Evolutionary conservation across 2,113 vertebrate genomes (phyloP).

Genomic region (Lasiurus cinereus): DNA sequence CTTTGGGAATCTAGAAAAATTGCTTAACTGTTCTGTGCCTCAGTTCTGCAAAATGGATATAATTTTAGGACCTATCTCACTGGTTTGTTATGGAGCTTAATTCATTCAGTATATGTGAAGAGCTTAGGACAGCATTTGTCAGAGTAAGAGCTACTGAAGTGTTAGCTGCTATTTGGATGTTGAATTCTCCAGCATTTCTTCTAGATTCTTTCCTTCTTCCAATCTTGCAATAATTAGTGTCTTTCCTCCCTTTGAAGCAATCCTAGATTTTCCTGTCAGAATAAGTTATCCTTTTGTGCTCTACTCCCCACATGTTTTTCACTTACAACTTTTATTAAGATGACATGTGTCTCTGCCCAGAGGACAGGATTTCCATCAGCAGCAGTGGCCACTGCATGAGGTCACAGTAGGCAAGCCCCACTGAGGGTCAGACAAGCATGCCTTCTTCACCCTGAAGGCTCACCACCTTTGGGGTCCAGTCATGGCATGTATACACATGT

Average conservation of each 20-base stretch:
- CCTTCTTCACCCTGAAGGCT: neutral
- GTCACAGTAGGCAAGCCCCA: fast-evolving
- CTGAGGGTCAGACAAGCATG: neutral
- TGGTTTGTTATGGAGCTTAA: neutral
- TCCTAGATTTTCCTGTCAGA: neutral
- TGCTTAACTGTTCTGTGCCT: neutral
- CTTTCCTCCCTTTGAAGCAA: neutral
- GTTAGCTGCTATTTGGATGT: neutral
- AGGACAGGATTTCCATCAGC: neutral
- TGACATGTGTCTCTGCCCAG: neutral
- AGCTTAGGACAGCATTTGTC: neutral
- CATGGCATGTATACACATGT: neutral
- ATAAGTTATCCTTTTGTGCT: neutral
- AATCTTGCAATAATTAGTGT: neutral
- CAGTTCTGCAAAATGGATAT: neutral
- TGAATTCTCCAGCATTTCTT: neutral
- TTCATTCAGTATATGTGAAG: neutral
- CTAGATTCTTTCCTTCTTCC: neutral
- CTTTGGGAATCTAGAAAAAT: neutral
- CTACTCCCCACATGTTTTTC: neutral
- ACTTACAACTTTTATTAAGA: neutral
- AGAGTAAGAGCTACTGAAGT: neutral
- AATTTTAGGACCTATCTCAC: neutral
- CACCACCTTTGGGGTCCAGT: neutral
- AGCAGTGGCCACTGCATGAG: neutral